phyloP scores from a whole-genome alignment of 2,888 invertebrate genomes.

The Tethea ocularis region DNA sequence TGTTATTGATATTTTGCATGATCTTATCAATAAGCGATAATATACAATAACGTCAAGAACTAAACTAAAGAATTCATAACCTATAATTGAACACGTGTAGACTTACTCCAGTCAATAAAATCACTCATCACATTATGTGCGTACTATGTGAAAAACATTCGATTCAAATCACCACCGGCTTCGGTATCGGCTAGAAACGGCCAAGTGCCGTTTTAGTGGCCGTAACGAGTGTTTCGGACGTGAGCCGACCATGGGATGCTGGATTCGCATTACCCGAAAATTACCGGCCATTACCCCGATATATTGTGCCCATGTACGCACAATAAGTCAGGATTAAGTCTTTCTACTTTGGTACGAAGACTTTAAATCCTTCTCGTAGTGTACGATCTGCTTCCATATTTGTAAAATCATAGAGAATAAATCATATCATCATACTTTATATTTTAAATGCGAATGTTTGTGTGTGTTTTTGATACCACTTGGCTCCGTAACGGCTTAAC shows the following conservation, averaged over 20 bases:
- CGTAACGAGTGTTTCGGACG: conserved; percentile 4
- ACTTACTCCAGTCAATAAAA: background rate
- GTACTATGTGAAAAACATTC: conserved; percentile 2
- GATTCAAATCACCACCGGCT: background rate
- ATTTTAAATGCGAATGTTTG: no score
- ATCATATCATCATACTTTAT: no score
- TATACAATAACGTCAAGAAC: background rate
- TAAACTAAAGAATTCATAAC: background rate
- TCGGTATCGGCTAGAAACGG: background rate
- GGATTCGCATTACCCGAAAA: background rate
- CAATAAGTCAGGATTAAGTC: background rate
- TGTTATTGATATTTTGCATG: no score
- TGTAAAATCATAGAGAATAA: no score
- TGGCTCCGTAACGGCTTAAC: no score
- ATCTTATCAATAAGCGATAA: no score
- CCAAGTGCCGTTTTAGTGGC: conserved; percentile 5
- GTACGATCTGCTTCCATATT: no score
- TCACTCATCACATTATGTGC: background rate
- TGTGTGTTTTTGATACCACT: no score
- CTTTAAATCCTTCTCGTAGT: background rate
- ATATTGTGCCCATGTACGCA: background rate
- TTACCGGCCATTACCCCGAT: conserved; percentile 2
- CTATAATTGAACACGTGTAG: background rate
- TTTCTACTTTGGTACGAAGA: background rate
- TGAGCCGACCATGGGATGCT: background rate